Evolutionary conservation across 2,797 vertebrate species (phyloP).

Genomic region (Lutjanus argentimaculatus): DNA sequence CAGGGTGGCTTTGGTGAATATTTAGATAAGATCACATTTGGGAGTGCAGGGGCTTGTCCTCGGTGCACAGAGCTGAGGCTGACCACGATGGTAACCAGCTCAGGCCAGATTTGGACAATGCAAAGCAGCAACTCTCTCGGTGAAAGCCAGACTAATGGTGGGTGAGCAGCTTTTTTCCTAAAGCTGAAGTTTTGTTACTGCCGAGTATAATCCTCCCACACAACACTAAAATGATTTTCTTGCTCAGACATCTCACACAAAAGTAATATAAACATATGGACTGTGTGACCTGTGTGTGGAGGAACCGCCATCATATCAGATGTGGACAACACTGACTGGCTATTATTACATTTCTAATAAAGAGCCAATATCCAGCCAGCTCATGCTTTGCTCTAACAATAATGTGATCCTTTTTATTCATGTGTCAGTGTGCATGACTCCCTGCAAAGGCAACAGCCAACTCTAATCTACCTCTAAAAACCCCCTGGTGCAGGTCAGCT

Average conservation of each 20-base stretch:
- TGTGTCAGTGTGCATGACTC: conserved; percentile 11
- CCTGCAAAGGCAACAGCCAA: not conserved
- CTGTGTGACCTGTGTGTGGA: conserved; percentile 25
- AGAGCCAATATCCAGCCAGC: conserved; percentile 21
- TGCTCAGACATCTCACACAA: conserved; percentile 46
- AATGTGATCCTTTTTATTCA: conserved; percentile 33
- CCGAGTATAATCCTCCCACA: conserved; percentile 61
- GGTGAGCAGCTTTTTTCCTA: conserved; percentile 43
- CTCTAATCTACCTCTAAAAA: conserved; percentile 32
- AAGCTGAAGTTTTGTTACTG: conserved; percentile 29
- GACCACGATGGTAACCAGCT: not conserved
- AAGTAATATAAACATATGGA: conserved; percentile 49
- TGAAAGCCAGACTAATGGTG: conserved; percentile 55
- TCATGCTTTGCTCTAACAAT: conserved; percentile 19
- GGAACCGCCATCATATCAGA: conserved; percentile 28
- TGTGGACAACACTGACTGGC: conserved; percentile 17
- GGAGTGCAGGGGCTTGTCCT: not conserved
- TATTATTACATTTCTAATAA: conserved; percentile 32
- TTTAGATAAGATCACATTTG: too few species aligned
- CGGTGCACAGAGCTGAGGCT: not conserved
- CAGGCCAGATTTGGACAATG: conserved; percentile 25
- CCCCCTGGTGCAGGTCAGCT: conserved; percentile 17
- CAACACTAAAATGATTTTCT: conserved; percentile 43
- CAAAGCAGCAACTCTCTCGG: conserved; percentile 18
- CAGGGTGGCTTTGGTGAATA: not conserved